phyloP scores from a whole-genome alignment of 2,797 vertebrate species.

The Cossypha heuglini region DNA sequence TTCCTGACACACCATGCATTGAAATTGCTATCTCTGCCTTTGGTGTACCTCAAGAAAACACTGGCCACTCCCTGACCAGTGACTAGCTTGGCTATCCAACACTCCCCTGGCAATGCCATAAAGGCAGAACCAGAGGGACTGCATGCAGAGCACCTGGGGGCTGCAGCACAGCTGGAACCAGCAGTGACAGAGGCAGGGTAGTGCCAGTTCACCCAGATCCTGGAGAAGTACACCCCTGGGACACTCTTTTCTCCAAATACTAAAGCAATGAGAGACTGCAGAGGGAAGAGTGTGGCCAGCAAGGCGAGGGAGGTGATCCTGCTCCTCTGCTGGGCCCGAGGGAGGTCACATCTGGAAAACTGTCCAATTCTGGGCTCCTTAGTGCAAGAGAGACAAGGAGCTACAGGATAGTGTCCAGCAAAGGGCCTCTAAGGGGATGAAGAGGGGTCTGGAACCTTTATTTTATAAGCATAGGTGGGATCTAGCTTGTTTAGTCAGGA shows the following conservation, averaged over 20 bases:
- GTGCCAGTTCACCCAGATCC: neutral
- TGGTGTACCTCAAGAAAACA: neutral
- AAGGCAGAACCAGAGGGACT: neutral
- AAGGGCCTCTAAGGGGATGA: neutral
- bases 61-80: neutral
- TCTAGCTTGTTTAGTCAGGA: neutral
- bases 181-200: neutral
- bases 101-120: neutral
- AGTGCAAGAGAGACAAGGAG: neutral
- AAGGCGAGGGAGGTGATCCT: rapidly evolving
- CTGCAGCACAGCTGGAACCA: neutral
- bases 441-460: neutral
- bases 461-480: neutral
- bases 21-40: neutral
- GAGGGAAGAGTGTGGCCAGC: neutral
- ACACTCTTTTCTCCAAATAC: neutral
- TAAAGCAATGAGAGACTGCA: neutral
- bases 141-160: neutral
- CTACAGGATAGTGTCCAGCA: rapidly evolving
- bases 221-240: neutral
- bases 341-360: neutral
- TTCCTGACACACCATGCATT: neutral
- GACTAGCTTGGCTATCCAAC: neutral
- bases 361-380: neutral
- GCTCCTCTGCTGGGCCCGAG: neutral